Base-by-base conservation (phyloP, 2,888 invertebrate genomes). In the Apodemia hepburni region DNA sequence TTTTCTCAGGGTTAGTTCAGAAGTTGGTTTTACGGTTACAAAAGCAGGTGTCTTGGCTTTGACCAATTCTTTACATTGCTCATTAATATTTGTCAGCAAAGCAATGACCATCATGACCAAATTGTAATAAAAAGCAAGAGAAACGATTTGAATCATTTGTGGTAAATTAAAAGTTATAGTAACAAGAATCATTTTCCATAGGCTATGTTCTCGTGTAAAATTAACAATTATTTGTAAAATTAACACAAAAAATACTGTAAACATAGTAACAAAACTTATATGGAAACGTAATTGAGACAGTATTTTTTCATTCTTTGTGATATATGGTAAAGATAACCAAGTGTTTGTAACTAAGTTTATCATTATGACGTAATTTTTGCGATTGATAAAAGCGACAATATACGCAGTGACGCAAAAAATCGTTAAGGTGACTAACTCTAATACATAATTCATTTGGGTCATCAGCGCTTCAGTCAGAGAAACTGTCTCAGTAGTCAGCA, bases 181-280 rank as follows among this genome's bases (percentile, higher is more conserved):
- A 0, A 85, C 84, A 12, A 86, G 70, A 42, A 81, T 68, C 65
- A 77, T 83, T 65, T 87, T 87, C 82, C 82, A 85, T 0, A 78
- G n/a, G 8, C 76, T 76, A 33, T 80, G 79, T 0, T 66, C 47
- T 60, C 86, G 74, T 0, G 82, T 77, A 51, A 73, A 80, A 63
- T 87, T 86, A 0, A 89, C 70, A 47, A 66, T 65, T 5, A 79
- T 38, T 67, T 85, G 82, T 11, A 78, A 58, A 5, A 78, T 18
- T 1, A 78, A 58, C 9, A 77, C 58, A 3, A 74, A 1, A 3
- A 72, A 3, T 1, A 84, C 67, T 27, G 67, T 67, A 4, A 67
- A 66, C 42, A 80, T 67, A 1, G 74, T 68, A 2, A 74, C 62
- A 3, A 72, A 45, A 58, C 75, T 76, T 4, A 84, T 72, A 69